phyloP scores from a whole-genome alignment of 2,113 vertebrate species.

The Sterna hirundo region DNA sequence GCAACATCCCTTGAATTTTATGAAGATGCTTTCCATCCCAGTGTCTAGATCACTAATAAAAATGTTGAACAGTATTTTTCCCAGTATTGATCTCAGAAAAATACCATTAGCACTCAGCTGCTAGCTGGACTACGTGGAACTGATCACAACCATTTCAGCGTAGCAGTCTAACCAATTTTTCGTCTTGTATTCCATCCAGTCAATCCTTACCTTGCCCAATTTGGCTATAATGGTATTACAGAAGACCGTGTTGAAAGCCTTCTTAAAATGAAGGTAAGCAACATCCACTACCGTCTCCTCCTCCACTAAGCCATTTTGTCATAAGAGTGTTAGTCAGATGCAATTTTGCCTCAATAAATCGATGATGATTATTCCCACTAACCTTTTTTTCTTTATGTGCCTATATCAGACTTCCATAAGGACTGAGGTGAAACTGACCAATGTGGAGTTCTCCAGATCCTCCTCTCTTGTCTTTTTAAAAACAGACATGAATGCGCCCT shows the following conservation, averaged over 20 bases:
- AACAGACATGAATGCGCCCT: not conserved
- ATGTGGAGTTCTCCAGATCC: no score
- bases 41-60: not conserved
- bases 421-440: not conserved
- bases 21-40: not conserved
- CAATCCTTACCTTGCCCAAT: not conserved
- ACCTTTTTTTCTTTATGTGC: not conserved
- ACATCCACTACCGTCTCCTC: not conserved
- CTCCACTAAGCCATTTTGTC: not conserved
- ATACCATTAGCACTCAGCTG: not conserved
- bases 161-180: not conserved
- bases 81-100: not conserved
- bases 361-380: not conserved
- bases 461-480: not conserved
- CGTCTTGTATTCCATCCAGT: not conserved
- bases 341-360: not conserved
- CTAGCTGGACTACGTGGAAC: not conserved
- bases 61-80: not conserved
- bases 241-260: not conserved
- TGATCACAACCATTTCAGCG: not conserved
- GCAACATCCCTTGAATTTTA: not conserved
- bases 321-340: not conserved
- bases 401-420: not conserved
- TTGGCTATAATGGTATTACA: not conserved
- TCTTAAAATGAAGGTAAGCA: not conserved